A percentile compares a stretch with the other conserved stretches of the same genome.
phyloP scores from a whole-genome alignment of 2,797 vertebrate species.

The Neoniphon sammara region DNA sequence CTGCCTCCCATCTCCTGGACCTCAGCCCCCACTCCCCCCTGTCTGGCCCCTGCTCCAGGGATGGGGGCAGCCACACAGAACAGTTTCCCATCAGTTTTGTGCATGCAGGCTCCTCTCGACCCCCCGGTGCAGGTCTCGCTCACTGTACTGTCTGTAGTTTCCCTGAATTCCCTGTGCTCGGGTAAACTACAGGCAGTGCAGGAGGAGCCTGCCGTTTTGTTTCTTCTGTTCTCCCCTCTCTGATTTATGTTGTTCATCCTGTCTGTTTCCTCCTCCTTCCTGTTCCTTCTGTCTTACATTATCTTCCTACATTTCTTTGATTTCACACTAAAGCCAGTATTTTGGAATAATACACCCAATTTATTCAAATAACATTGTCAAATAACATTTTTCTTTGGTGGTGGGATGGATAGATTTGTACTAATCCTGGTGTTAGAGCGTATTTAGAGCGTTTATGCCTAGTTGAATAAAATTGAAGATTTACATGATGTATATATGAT shows the following conservation, averaged over 20 bases:
- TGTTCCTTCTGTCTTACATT: constrained; percentile 8
- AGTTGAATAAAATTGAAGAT: no score
- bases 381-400: constrained; percentile 19
- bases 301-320: constrained; percentile 15
- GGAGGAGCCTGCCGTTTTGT: constrained; percentile 48
- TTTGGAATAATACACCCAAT: background rate
- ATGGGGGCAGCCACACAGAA: constrained; percentile 91
- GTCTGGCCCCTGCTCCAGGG: constrained; percentile 86
- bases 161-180: constrained; percentile 39
- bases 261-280: constrained; percentile 36
- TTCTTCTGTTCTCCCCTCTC: constrained; percentile 14
- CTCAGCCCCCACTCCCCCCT: constrained; percentile 81
- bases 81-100: constrained; percentile 99
- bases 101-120: constrained; percentile 88
- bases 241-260: constrained; percentile 40
- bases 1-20: constrained; percentile 78
- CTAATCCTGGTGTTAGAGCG: constrained; percentile 42
- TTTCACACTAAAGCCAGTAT: constrained; percentile 18
- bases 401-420: constrained; percentile 13
- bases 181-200: constrained; percentile 81
- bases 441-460: background rate
- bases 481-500: no score
- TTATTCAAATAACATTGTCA: background rate
- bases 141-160: constrained; percentile 79
- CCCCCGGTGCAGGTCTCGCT: constrained; percentile 46